Base-by-base conservation (phyloP, 2,888 invertebrate species). In the Metalampra italica region DNA sequence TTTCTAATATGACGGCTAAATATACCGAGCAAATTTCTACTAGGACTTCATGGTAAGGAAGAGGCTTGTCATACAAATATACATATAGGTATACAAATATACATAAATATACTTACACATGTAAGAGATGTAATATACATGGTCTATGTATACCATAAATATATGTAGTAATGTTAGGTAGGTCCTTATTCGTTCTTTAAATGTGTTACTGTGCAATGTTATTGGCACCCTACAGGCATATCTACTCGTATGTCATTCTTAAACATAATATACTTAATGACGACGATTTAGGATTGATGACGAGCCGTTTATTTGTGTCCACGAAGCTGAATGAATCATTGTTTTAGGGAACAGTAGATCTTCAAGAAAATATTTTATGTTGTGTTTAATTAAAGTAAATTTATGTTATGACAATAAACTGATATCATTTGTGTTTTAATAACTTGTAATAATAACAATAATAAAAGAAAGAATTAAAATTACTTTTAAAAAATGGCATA, bases 1-100 rank as follows among this genome's bases (percentile, higher is more conserved):
- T 41, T 41, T 32, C 12, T 38, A 8, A 41, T 45, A 13, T 45
- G 39, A 43, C 46, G 34, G 43, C 45, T 37, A 47, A 45, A 46
- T 43, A 42, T 39, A 34, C 60, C 60, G 64, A 50, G 49, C 62
- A 60, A 64, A 64, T 50, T 57, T 50, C 50, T 60, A 71, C 60
- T 57, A 62, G 66, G 68, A 59, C 45, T 59, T 46, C 68, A 70
- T 64, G 59, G 54, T 49, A 42, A 36, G 8, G 30, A 30, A 29
- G 22, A 41, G 29, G 32, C 32, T 3, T 32, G 32, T 9, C 11
- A 32, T 32, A 32, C 8, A 32, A 11, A 32, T 32, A 8, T 1
- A 8, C n/a, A 36, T n/a, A 36, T n/a, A 30, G n/a, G n/a, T n/a
- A 32, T 32, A 32, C 8, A 32, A 11, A 32, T 32, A 8, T 1